Percentiles rank a stretch among this genome's conserved stretches.
phyloP scores from a whole-genome alignment of 1,140 invertebrate genomes.

The Leptoteleia sp. region DNA sequence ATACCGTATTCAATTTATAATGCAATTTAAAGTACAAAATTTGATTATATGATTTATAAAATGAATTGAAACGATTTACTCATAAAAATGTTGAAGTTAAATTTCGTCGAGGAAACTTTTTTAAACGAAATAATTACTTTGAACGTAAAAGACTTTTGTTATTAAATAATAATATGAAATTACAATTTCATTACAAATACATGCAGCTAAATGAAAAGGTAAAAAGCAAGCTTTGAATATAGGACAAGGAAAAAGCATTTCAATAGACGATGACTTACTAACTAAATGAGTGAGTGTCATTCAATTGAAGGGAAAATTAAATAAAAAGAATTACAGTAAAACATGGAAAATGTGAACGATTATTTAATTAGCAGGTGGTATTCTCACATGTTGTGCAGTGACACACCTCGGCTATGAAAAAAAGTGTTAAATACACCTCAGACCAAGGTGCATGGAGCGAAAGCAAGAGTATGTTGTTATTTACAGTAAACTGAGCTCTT shows the following conservation, averaged over 20 bases:
- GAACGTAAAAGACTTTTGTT: no score
- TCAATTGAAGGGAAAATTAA: no score
- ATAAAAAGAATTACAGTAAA: constrained; percentile 60
- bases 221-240: constrained; percentile 10
- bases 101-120: no score
- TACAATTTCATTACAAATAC: not conserved
- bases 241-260: constrained; percentile 1
- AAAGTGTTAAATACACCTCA: constrained; percentile 77
- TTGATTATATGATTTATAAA: no score
- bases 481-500: constrained; percentile 56
- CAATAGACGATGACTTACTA: constrained; percentile 64
- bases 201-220: constrained; percentile 2
- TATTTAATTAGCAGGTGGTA: constrained; percentile 69
- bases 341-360: constrained; percentile 61
- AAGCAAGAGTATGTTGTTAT: constrained; percentile 70
- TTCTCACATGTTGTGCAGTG: constrained; percentile 78
- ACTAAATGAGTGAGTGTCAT: constrained; percentile 71
- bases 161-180: no score
- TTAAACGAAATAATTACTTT: no score
- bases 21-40: no score
- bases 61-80: no score
- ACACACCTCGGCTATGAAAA: constrained; percentile 78
- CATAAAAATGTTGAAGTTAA: no score
- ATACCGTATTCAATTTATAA: no score
- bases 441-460: constrained; percentile 73